phyloP scores from a whole-genome alignment of 2,888 invertebrate genomes.

The Pandemis corylana region DNA sequence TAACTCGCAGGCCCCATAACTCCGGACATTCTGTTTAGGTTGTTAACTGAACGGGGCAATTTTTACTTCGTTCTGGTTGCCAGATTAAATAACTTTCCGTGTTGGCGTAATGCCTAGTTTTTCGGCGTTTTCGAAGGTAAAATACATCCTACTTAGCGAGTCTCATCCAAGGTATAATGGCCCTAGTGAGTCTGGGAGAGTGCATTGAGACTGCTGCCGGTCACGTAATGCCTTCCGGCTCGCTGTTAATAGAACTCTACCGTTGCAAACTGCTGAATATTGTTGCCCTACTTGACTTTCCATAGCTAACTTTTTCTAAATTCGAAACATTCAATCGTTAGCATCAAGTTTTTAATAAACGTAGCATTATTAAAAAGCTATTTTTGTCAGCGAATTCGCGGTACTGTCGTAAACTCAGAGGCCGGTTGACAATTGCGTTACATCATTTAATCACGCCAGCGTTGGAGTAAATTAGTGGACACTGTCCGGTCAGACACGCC shows the following conservation, averaged over 20 bases:
- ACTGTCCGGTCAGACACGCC: constrained; percentile 53
- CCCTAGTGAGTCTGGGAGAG: constrained; percentile 48
- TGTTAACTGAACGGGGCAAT: constrained; percentile 37
- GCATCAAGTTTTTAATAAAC: background rate
- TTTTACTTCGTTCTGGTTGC: constrained; percentile 32
- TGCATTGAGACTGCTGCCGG: constrained; percentile 50
- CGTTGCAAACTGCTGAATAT: constrained; percentile 52
- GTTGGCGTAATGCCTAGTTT: background rate
- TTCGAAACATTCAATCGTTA: background rate
- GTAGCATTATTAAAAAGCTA: constrained; percentile 1
- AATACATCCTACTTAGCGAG: constrained; percentile 39
- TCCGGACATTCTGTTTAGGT: constrained; percentile 53
- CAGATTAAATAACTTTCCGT: constrained; percentile 19
- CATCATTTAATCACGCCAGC: constrained; percentile 62
- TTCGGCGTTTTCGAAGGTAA: constrained; percentile 23
- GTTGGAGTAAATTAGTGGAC: constrained; percentile 49
- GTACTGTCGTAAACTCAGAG: constrained; percentile 11
- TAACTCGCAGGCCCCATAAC: constrained; percentile 56
- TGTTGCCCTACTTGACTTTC: constrained; percentile 44
- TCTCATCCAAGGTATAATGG: constrained; percentile 19
- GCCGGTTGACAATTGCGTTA: constrained; percentile 44
- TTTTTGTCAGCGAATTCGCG: background rate
- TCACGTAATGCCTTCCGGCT: constrained; percentile 71
- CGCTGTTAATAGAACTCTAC: constrained; percentile 64
- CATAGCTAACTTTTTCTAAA: constrained; percentile 4